Conservation (phyloP, 2,797 vertebrate genomes). For the Cirrhinus molitorella region DNA sequence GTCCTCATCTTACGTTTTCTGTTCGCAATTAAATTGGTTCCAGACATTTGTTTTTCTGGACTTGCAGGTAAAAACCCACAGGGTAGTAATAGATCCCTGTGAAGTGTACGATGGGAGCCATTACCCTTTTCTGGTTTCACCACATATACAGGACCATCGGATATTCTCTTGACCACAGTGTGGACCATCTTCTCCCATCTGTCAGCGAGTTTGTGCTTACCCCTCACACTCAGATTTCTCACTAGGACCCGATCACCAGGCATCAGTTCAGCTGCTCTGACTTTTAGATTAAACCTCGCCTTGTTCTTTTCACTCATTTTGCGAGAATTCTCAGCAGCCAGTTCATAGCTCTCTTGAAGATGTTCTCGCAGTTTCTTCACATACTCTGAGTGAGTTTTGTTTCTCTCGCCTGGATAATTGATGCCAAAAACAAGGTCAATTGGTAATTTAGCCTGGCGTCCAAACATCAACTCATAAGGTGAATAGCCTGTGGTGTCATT, state of each 20-base stretch:
- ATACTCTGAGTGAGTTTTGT: background rate
- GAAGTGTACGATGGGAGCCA: background rate
- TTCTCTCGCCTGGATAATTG: background rate
- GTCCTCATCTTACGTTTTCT: background rate
- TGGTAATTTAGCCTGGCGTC: background rate
- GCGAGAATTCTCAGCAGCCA: background rate
- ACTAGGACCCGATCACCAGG: background rate
- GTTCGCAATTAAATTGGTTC: background rate
- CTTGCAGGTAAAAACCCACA: background rate
- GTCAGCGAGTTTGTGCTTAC: background rate
- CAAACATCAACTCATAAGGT: background rate
- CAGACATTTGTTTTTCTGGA: background rate
- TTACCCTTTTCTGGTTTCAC: background rate
- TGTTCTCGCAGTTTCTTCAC: background rate
- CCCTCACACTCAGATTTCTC: background rate
- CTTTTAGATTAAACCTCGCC: background rate
- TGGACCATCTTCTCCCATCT: background rate
- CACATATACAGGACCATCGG: background rate
- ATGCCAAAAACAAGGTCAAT: background rate
- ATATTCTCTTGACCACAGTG: background rate
- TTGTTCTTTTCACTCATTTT: slow-evolving; percentile 2
- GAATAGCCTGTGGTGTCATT: background rate
- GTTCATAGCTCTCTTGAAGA: background rate
- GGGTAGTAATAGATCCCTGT: too few relatives aligned
- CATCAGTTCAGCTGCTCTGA: background rate